A percentile compares a stretch with the other conserved stretches of the same genome.
Evolutionary conservation across 2,797 vertebrate species (phyloP).

Genomic region (Pitangus sulphuratus): DNA sequence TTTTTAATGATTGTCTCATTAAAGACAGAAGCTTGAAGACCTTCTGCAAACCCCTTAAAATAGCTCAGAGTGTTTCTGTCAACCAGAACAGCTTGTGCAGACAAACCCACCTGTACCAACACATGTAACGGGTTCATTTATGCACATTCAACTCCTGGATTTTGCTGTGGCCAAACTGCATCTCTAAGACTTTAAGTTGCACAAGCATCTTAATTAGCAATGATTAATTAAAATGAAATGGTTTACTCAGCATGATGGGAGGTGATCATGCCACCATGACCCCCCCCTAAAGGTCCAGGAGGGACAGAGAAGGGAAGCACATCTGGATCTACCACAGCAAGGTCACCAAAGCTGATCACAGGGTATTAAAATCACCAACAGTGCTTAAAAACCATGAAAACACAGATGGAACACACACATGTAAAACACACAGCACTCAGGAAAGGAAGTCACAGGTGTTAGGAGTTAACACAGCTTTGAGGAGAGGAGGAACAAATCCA

Average conservation of each 20-base stretch:
- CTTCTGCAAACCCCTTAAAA: neutral
- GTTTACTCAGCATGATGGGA: neutral
- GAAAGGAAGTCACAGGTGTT: neutral
- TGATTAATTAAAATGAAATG: neutral
- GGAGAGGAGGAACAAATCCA: neutral
- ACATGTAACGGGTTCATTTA: neutral
- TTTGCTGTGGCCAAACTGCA: neutral
- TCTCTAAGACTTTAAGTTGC: neutral
- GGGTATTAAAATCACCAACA: neutral
- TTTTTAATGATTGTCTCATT: neutral
- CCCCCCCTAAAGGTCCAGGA: neutral
- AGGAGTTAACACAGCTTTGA: neutral
- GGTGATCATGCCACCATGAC: neutral
- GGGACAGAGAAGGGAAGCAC: neutral
- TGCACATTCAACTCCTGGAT: neutral
- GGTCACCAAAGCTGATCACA: neutral
- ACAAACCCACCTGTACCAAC: neutral
- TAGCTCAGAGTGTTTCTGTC: neutral
- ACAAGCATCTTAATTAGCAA: neutral
- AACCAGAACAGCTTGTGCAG: neutral
- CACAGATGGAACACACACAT: neutral
- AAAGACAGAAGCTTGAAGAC: neutral
- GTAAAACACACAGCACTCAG: neutral
- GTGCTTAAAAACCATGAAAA: neutral
- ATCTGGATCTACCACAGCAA: neutral